Evolutionary conservation across 1,140 invertebrate species (phyloP), one percentile per base, ranked within the genome.

Genomic region (Drosophila ogumai): DNA sequence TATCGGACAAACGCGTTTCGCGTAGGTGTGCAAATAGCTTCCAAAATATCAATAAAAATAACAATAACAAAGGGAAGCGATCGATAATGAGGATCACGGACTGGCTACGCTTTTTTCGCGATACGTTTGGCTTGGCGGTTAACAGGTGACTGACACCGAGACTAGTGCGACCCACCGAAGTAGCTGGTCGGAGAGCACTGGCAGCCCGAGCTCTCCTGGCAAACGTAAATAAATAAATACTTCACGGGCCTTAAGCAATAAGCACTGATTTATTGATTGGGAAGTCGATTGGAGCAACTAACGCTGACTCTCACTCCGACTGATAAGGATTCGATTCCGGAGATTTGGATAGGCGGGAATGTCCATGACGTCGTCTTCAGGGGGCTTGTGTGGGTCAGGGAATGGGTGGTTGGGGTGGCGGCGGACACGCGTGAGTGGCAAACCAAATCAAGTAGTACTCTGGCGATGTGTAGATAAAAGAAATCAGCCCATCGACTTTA

Each of bases 201-300:
- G 19, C 0, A 9, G 17, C 50, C 36, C 10, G 22, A 25, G 36
- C 47, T 57, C 68, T 74, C 52, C 40, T 50, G 40, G 36, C 25
- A 67, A 71, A 65, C 54, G 58, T 60, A 84, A 84, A 79, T 65
- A 87, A 68, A 63, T 77, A 69, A 75, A 87, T 79, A 79, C 71
- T 87, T 76, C 49, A 44, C 69, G 58, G 84, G 63, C 63, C 52
- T 79, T 63, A 41, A 41, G 49, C 73, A 66, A 78, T 88, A 81
- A 78, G 84, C 73, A 77, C 74, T 87, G 84, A 87, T 87, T 87
- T 87, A 87, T 80, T 78, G 65, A 44, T 50, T 38, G 59, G 58
- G 36, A 17, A 57, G 66, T 32, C 54, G 61, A 79, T 72, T 34
- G 65, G 47, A 55, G 40, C 58, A 34, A 31, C 54, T 69, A 50